Evolutionary conservation across 2,797 vertebrate species (phyloP).

Genomic region (Holocentrus rufus): DNA sequence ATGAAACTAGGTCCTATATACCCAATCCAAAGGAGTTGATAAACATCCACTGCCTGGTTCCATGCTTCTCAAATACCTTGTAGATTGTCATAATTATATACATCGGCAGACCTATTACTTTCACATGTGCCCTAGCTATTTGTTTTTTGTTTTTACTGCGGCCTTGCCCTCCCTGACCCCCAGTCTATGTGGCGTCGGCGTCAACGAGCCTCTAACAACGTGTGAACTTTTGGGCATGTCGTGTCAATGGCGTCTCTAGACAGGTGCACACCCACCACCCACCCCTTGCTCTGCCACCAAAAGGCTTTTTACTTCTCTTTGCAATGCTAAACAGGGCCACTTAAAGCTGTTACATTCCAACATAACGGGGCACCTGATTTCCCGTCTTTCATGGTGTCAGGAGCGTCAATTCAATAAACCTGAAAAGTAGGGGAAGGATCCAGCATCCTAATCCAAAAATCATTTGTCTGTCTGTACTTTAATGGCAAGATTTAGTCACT

Average conservation of each 20-base stretch:
- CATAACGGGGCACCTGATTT: slow-evolving; percentile 56
- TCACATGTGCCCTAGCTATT: slow-evolving; percentile 67
- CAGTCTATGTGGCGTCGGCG: slow-evolving; percentile 79
- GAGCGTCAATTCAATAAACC: too few species aligned
- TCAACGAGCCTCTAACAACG: slow-evolving; percentile 77
- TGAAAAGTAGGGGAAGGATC: too few species aligned
- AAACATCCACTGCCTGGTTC: not conserved
- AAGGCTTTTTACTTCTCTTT: slow-evolving; percentile 41
- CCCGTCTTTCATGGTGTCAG: not conserved
- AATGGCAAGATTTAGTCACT: too few species aligned
- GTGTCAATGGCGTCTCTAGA: slow-evolving; percentile 75
- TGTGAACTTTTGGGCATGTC: slow-evolving; percentile 77
- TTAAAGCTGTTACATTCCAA: slow-evolving; percentile 57
- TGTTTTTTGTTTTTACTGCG: slow-evolving; percentile 73
- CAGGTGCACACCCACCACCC: slow-evolving; percentile 69
- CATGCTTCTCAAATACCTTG: not conserved
- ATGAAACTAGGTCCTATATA: too few species aligned
- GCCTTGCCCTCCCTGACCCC: slow-evolving; percentile 68
- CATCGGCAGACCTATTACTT: slow-evolving; percentile 50
- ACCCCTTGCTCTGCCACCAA: slow-evolving; percentile 16
- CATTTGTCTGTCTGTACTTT: too few species aligned
- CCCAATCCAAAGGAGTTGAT: too few species aligned
- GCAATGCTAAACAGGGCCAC: slow-evolving; percentile 58
- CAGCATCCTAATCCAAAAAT: too few species aligned
- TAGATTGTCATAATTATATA: not conserved